phyloP scores from a whole-genome alignment of 2,888 invertebrate genomes.

The Aricia artaxerxes region DNA sequence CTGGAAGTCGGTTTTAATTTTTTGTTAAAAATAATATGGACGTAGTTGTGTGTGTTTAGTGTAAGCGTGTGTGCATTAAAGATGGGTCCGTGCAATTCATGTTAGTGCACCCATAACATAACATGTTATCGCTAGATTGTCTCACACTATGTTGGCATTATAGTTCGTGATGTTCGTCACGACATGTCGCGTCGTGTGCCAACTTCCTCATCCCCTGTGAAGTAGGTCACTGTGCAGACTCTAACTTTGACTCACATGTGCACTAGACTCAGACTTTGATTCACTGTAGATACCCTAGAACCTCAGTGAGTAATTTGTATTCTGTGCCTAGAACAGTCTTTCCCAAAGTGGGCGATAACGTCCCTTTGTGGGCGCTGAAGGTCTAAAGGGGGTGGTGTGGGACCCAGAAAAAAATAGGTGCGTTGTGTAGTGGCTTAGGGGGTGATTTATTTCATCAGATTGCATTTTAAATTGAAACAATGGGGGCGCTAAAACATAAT shows the following conservation, averaged over 20 bases:
- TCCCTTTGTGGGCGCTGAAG: too few species aligned
- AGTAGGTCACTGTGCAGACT: slow-evolving; percentile 19
- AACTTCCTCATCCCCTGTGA: slow-evolving; percentile 33
- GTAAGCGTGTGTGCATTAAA: neutral
- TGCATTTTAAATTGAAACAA: too few species aligned
- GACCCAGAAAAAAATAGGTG: too few species aligned
- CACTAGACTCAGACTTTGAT: neutral
- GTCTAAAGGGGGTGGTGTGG: too few species aligned
- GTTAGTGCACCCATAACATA: neutral
- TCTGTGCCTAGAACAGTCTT: too few species aligned
- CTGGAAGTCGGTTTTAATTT: too few species aligned
- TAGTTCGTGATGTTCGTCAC: slow-evolving; percentile 31
- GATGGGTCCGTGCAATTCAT: neutral
- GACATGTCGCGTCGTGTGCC: slow-evolving; percentile 13
- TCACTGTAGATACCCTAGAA: neutral
- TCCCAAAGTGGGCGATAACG: too few species aligned
- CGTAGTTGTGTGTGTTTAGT: neutral
- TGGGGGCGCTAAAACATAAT: too few species aligned
- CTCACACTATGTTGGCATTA: slow-evolving; percentile 32
- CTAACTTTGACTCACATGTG: neutral
- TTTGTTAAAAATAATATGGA: neutral
- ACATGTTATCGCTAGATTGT: neutral
- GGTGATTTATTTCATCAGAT: too few species aligned
- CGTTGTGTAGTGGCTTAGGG: too few species aligned
- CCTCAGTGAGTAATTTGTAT: too few species aligned